A percentile compares a stretch with the other conserved stretches of the same genome.
Evolutionary conservation across 53 echinoderm and acorn worm species (phyloP).

Genomic region (Pentamera pediparva): DNA sequence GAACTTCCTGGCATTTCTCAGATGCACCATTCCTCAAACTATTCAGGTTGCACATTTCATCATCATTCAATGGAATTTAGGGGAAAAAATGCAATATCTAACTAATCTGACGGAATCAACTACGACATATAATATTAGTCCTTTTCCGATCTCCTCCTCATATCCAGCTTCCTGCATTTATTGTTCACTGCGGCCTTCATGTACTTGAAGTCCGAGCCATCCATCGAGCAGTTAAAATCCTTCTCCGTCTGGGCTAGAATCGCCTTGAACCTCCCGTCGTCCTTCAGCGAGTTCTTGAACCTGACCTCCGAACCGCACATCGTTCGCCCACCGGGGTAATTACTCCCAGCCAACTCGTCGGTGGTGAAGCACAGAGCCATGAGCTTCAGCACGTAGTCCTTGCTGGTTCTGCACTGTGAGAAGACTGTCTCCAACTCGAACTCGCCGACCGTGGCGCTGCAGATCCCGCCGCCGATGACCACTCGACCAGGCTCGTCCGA

Average conservation of each 20-base stretch:
- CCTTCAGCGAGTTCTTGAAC: slow-evolving; percentile 1
- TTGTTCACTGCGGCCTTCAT: slow-evolving; percentile 28
- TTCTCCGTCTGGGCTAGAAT: slow-evolving; percentile 11
- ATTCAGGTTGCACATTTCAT: too few species aligned
- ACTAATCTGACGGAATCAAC: too few species aligned
- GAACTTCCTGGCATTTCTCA: neutral
- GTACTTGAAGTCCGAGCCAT: neutral
- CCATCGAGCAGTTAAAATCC: slow-evolving; percentile 6
- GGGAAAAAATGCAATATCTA: too few species aligned
- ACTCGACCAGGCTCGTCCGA: neutral
- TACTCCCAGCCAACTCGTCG: slow-evolving; percentile 5
- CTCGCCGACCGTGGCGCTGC: neutral
- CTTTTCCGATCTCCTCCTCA: neutral
- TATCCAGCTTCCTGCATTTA: slow-evolving; percentile 25
- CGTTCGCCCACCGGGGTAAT: slow-evolving; percentile 19
- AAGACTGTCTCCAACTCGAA: neutral
- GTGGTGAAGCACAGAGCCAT: neutral
- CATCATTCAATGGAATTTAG: too few species aligned
- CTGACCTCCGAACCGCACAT: neutral
- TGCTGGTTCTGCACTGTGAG: neutral
- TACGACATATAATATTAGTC: too few species aligned
- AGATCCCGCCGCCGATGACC: neutral
- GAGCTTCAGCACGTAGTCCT: slow-evolving; percentile 33
- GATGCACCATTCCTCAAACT: too few species aligned
- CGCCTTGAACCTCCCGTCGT: slow-evolving; percentile 12